Conservation (phyloP, 2,113 vertebrate genomes). For the Noctilio leporinus region DNA sequence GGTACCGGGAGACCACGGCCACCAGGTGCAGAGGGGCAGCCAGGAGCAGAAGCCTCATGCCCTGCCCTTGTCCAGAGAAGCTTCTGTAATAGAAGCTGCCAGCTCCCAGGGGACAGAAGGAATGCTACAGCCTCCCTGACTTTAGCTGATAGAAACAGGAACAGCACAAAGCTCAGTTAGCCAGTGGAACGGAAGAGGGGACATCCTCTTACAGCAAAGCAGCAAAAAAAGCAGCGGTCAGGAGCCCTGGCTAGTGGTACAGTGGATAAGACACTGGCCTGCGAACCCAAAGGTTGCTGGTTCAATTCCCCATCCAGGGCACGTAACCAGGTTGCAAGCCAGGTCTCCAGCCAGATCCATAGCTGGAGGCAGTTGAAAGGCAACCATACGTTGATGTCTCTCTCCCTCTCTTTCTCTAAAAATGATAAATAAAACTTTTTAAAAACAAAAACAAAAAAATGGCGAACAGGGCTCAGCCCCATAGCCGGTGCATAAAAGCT, state of each 20-base stretch:
- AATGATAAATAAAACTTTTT: no score
- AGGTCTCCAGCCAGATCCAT: no score
- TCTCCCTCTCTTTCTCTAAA: no score
- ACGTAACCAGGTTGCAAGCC: no score
- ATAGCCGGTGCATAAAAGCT: accelerated
- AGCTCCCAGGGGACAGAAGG: background rate
- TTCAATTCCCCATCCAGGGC: no score
- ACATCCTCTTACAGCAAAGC: background rate
- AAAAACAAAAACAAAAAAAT: no score
- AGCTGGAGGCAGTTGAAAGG: no score
- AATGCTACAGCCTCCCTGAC: background rate
- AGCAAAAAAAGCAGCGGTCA: no score
- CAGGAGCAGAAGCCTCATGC: background rate
- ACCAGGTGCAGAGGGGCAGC: background rate
- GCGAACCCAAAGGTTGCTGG: no score
- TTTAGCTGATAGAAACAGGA: background rate
- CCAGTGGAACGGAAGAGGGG: background rate
- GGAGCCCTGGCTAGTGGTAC: no score
- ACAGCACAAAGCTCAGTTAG: background rate
- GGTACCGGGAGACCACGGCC: background rate
- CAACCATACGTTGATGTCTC: no score
- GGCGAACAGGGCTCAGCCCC: background rate
- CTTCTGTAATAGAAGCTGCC: background rate
- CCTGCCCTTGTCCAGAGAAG: accelerated
- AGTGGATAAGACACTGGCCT: no score